Evolutionary conservation across 2,888 invertebrate species (phyloP), one percentile per base, ranked within the genome.

Genomic region (Leptopilina myrica): DNA sequence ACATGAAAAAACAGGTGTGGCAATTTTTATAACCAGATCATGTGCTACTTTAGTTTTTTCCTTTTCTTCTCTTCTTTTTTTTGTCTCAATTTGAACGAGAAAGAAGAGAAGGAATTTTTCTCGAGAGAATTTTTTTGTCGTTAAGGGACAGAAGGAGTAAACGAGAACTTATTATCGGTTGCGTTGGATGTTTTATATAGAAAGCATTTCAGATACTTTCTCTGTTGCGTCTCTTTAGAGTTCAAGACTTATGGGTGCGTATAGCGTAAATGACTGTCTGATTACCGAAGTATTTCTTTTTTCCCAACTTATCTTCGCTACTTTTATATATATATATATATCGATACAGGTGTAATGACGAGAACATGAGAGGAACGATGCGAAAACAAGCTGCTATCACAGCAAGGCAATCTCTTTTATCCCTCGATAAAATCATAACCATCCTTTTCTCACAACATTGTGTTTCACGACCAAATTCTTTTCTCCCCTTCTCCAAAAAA

Each of bases 201-300:
- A 88, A 89, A 89, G 89, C 86, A 83, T 80, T 84, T 84, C 49
- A 49, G 49, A 49, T 12, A 86, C 87, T 87, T 87, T 87, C 87
- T 86, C 86, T 84, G 82, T 80, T 67, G 81, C 84, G 80, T 84
- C 84, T 83, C 79, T 81, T 79, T n/a, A 5, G 53, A 65, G 83
- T 77, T 64, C 77, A 76, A 5, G 82, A 65, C 65, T 49, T 69
- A 14, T 76, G 69, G 76, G 77, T 79, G 80, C 80, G 81, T 81
- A 80, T 78, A 84, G 81, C 79, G 79, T 82, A 78, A 79, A 79
- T 82, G 81, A 79, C 79, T 79, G 80, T 69, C 78, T 75, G 80
- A 80, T 83, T 78, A 81, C 77, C 67, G 78, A 80, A 77, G 81
- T 76, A 82, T 77, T 81, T 76, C 69, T 80, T 81, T 83, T 80